Evolutionary conservation across 2,797 vertebrate genomes (phyloP).

Genomic region (Florisuga fusca): DNA sequence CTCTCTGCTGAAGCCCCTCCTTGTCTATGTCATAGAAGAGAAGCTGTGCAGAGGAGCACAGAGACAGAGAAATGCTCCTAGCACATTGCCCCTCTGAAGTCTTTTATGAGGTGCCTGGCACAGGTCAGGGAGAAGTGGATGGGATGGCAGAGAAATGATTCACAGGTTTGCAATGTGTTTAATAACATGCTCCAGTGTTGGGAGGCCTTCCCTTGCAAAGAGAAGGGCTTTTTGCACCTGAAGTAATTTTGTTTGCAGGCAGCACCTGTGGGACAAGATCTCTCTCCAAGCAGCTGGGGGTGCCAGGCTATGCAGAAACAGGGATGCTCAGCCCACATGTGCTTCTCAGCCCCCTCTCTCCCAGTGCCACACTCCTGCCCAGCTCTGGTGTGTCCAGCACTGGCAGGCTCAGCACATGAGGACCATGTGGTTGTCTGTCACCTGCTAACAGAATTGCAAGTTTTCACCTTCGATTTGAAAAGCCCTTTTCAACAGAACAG

Average conservation of each 20-base stretch:
- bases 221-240: neutral
- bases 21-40: neutral
- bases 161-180: neutral
- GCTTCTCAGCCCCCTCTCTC: neutral
- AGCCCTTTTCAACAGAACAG: neutral
- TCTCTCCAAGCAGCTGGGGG: fast-evolving
- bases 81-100: neutral
- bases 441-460: neutral
- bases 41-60: neutral
- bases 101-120: neutral
- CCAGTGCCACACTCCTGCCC: neutral
- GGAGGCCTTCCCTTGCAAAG: neutral
- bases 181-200: neutral
- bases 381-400: neutral
- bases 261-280: fast-evolving
- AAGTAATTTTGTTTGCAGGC: neutral
- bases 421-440: neutral
- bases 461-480: neutral
- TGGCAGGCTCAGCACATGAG: neutral
- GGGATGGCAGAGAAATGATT: neutral
- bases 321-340: neutral
- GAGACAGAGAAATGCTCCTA: neutral
- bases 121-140: neutral
- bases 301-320: neutral
- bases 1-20: too few relatives aligned